phyloP scores from a whole-genome alignment of 2,888 invertebrate species.

The Orchestes rusci region DNA sequence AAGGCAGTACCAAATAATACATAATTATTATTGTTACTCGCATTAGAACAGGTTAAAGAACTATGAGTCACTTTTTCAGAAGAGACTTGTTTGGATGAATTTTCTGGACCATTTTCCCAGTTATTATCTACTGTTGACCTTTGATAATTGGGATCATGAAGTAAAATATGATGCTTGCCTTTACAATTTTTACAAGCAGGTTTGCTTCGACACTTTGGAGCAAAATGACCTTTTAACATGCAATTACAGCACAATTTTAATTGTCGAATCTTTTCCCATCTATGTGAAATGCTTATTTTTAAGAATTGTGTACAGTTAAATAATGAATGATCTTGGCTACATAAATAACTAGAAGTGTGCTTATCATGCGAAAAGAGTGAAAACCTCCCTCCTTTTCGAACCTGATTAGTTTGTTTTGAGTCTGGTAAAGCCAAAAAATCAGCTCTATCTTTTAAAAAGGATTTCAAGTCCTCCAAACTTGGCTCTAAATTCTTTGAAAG shows the following conservation, averaged over 20 bases:
- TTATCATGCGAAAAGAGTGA: not conserved
- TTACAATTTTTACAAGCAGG: not conserved
- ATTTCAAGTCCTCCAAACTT: slow-evolving; percentile 2
- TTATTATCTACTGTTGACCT: not conserved
- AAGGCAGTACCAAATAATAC: slow-evolving; percentile 1
- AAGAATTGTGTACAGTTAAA: not conserved
- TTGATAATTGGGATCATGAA: not conserved
- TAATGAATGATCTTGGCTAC: not conserved
- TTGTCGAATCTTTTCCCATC: slow-evolving; percentile 4
- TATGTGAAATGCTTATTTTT: not conserved
- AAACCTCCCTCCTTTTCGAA: not conserved
- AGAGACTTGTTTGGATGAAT: not conserved
- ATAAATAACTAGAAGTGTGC: not conserved
- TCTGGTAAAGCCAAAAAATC: slow-evolving; percentile 1
- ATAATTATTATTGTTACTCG: not conserved
- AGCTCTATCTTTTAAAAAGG: slow-evolving; percentile 7
- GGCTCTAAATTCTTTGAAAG: slow-evolving; percentile 5
- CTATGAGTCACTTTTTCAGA: not conserved
- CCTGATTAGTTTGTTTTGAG: not conserved
- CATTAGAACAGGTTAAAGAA: not conserved
- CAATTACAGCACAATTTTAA: not conserved
- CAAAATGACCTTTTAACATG: slow-evolving; percentile 2
- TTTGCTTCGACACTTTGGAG: not conserved
- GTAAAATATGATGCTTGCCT: not conserved
- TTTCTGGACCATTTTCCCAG: not conserved